Evolutionary conservation across 2,888 invertebrate genomes (phyloP).

Genomic region (Pristionchus maxplancki): DNA sequence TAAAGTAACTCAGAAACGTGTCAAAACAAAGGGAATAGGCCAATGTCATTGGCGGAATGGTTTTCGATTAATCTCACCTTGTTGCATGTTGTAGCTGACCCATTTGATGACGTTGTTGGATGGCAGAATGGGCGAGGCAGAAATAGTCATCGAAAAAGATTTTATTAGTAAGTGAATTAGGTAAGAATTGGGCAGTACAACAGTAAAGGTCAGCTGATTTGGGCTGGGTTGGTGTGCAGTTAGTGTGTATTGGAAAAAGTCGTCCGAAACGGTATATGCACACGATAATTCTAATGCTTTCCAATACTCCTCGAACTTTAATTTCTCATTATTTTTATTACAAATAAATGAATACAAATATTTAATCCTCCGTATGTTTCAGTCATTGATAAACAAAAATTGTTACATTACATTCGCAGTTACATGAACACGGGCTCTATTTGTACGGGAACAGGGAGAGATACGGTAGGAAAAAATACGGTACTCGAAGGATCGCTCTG

Average conservation of each 20-base stretch:
- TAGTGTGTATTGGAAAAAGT: too few relatives aligned
- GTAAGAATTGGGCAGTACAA: neutral
- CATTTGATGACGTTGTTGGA: conserved; percentile 45
- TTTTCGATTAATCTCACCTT: conserved; percentile 6
- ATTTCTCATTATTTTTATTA: too few relatives aligned
- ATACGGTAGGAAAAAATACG: too few relatives aligned
- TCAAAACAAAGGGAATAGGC: neutral
- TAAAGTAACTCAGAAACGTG: neutral
- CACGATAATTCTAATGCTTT: too few relatives aligned
- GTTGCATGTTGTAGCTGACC: conserved; percentile 50
- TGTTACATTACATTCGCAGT: too few relatives aligned
- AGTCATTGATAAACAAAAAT: too few relatives aligned
- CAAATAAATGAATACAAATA: too few relatives aligned
- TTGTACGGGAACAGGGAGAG: too few relatives aligned
- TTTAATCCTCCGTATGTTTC: too few relatives aligned
- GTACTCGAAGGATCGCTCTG: neutral
- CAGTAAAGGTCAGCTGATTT: conserved; percentile 45
- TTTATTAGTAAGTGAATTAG: neutral
- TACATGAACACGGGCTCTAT: too few relatives aligned
- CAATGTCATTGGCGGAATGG: neutral
- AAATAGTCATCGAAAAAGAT: conserved; percentile 12
- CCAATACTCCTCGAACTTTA: too few relatives aligned
- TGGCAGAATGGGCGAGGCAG: neutral
- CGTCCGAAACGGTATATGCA: too few relatives aligned
- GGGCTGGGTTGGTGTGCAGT: neutral